Evolutionary conservation across 2,888 invertebrate genomes (phyloP).

Genomic region (Himalopsyche kuldschensis): DNA sequence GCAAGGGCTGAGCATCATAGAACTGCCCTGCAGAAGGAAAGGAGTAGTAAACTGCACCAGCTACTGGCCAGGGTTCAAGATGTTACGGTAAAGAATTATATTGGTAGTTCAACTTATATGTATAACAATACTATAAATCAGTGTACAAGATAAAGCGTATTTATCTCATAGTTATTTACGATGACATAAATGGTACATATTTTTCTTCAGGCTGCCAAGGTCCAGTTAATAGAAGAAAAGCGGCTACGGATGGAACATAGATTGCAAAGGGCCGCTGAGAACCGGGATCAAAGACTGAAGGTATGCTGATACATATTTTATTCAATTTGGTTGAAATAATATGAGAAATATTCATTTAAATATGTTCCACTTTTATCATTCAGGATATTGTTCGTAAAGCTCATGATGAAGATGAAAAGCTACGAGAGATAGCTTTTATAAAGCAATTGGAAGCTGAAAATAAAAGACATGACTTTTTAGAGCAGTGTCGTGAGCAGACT

Average conservation of each 20-base stretch:
- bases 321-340: constrained; percentile 1
- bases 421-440: constrained; percentile 96
- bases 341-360: neutral
- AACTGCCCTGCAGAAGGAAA: constrained; percentile 78
- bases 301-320: constrained; percentile 41
- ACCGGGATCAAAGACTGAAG: constrained; percentile 78
- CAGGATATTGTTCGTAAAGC: constrained; percentile 89
- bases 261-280: constrained; percentile 86
- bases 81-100: constrained; percentile 58
- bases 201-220: constrained; percentile 68
- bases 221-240: constrained; percentile 82
- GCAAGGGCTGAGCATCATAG: constrained; percentile 88
- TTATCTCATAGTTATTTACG: no score
- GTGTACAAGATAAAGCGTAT: neutral
- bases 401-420: constrained; percentile 95
- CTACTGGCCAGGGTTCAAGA: constrained; percentile 84
- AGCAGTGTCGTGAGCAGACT: constrained; percentile 76
- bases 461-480: constrained; percentile 86
- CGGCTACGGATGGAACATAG: constrained; percentile 73
- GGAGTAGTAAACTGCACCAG: constrained; percentile 82
- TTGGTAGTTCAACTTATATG: neutral
- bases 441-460: constrained; percentile 95
- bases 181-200: no score
- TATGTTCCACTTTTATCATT: constrained; percentile 29
- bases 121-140: neutral